phyloP scores from a whole-genome alignment of 30 jellyfish, hydroid and myxozoan species.

The Clytia hemisphaerica region DNA sequence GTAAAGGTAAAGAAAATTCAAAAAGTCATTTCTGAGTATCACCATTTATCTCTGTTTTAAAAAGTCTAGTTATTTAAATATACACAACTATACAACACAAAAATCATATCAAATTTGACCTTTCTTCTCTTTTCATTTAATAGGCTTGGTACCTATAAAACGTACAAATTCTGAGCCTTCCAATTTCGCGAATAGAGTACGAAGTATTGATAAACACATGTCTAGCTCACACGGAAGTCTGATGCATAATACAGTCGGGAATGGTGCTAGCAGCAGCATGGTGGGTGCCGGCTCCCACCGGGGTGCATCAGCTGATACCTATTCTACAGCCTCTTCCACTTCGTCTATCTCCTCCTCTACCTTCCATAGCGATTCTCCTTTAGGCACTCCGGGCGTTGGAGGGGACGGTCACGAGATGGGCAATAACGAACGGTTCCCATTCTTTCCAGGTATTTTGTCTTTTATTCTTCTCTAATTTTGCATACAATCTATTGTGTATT shows the following conservation, averaged over 20 bases:
- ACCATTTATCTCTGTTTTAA: too few species aligned
- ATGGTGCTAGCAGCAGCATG: slow-evolving; percentile 24
- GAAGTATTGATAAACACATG: slow-evolving; percentile 25
- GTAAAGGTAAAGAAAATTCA: too few species aligned
- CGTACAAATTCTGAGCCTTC: slow-evolving; percentile 76
- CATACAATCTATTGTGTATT: too few species aligned
- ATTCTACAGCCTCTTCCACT: slow-evolving; percentile 86
- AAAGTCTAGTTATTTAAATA: too few species aligned
- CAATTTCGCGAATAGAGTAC: slow-evolving; percentile 49
- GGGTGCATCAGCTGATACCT: slow-evolving; percentile 74
- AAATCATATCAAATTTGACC: not conserved
- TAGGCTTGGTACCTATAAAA: slow-evolving; percentile 33
- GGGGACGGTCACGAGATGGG: slow-evolving; percentile 26
- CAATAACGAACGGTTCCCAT: slow-evolving; percentile 42
- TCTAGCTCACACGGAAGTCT: slow-evolving; percentile 76
- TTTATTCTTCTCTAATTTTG: too few species aligned
- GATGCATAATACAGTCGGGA: slow-evolving; percentile 48
- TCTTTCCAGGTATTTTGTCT: slow-evolving; percentile 47
- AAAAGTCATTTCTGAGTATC: too few species aligned
- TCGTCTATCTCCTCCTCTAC: slow-evolving; percentile 88
- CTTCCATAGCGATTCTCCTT: slow-evolving; percentile 53
- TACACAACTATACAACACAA: not conserved
- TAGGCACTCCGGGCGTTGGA: slow-evolving; percentile 41
- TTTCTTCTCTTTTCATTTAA: not conserved
- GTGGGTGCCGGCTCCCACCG: too few species aligned